Percentiles rank a stretch among this genome's conserved stretches.
Conservation (phyloP, 1,140 invertebrate genomes). For the Macrocentrus cingulum region DNA sequence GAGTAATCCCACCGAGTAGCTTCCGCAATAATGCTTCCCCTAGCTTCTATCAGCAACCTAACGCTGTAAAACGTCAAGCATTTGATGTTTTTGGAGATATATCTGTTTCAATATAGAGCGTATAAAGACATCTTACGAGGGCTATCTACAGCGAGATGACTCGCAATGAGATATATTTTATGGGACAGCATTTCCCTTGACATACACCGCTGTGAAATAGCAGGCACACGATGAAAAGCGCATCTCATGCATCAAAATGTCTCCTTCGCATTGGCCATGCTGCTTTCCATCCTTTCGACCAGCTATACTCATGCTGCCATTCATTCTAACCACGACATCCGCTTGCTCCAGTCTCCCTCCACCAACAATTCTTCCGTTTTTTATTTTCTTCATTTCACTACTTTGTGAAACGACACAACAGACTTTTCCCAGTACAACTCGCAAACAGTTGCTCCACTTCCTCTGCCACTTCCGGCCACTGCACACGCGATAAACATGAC, state of each 20-base stretch:
- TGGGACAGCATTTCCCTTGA: conserved; percentile 50
- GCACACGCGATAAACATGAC: too few species aligned
- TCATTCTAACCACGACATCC: conserved; percentile 25
- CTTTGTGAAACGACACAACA: background rate
- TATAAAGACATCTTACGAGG: conserved; percentile 49
- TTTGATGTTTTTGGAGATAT: too few species aligned
- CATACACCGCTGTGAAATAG: conserved; percentile 39
- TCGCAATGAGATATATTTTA: conserved; percentile 53
- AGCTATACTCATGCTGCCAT: conserved; percentile 26
- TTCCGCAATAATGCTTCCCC: too few species aligned
- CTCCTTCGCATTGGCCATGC: conserved; percentile 11
- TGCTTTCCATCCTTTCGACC: conserved; percentile 6
- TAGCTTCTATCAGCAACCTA: too few species aligned
- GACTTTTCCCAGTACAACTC: background rate
- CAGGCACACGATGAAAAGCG: conserved; percentile 24
- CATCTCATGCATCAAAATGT: conserved; percentile 30
- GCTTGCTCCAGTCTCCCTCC: conserved; percentile 2
- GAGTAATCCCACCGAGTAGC: background rate
- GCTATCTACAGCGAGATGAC: conserved; percentile 38
- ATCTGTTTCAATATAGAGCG: conserved; percentile 44
- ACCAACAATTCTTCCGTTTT: background rate
- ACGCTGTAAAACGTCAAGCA: too few species aligned
- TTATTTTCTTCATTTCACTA: conserved; percentile 2
- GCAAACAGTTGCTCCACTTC: too few species aligned
- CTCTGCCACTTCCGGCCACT: too few species aligned